Evolutionary conservation across 2,888 invertebrate genomes (phyloP).

Genomic region (Drosophila prolongata): DNA sequence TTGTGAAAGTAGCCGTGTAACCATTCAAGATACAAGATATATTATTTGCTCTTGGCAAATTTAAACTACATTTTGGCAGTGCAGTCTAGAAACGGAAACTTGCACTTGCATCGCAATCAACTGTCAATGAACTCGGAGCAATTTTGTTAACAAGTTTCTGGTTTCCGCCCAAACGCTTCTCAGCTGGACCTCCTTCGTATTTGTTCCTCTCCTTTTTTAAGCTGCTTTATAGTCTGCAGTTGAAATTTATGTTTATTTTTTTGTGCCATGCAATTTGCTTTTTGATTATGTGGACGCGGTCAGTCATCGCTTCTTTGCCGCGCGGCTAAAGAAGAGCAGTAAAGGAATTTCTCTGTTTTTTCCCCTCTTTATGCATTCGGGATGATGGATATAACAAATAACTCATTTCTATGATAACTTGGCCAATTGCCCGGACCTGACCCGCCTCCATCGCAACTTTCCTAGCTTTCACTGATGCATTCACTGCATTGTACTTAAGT

Average conservation of each 20-base stretch:
- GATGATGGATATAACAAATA: slow-evolving; percentile 56
- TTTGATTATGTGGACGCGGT: slow-evolving; percentile 50
- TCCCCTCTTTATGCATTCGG: slow-evolving; percentile 36
- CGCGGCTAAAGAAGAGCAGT: not conserved
- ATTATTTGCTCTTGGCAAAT: not conserved
- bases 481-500: slow-evolving; percentile 35
- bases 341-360: slow-evolving; percentile 20
- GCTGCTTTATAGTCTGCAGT: slow-evolving; percentile 32
- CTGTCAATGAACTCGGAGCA: slow-evolving; percentile 48
- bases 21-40: not conserved
- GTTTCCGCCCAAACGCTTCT: slow-evolving; percentile 33
- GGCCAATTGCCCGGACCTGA: slow-evolving; percentile 40
- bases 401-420: slow-evolving; percentile 67
- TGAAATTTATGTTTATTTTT: slow-evolving; percentile 51
- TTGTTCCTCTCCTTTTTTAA: slow-evolving; percentile 28
- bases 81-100: slow-evolving; percentile 18
- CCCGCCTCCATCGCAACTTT: slow-evolving; percentile 16
- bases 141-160: slow-evolving; percentile 49
- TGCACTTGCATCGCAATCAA: slow-evolving; percentile 43
- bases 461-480: slow-evolving; percentile 24
- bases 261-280: slow-evolving; percentile 48
- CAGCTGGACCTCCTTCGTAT: slow-evolving; percentile 10
- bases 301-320: slow-evolving; percentile 27
- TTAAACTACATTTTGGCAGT: slow-evolving; percentile 3
- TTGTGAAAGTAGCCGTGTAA: not conserved